Percentiles rank a stretch among this genome's conserved stretches.
phyloP scores from a whole-genome alignment of 2,113 vertebrate species.

The Epinephelus cyanopodus region DNA sequence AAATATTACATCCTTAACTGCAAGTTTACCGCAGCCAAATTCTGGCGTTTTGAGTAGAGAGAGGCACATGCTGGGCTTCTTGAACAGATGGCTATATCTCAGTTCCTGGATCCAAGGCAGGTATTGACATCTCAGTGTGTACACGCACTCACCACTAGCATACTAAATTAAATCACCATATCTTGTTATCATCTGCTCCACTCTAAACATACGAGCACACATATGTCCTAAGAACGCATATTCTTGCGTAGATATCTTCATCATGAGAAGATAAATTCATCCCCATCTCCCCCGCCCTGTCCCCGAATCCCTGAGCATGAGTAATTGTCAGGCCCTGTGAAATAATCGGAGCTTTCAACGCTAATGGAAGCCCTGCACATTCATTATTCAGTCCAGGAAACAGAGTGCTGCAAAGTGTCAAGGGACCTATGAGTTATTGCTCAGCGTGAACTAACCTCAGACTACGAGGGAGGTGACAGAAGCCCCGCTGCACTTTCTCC shows the following conservation, averaged over 20 bases:
- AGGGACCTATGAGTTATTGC: slow-evolving; percentile 79
- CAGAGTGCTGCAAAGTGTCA: slow-evolving; percentile 75
- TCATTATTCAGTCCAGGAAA: slow-evolving; percentile 83
- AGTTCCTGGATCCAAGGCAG: slow-evolving; percentile 44
- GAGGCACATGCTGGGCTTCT: slow-evolving; percentile 24
- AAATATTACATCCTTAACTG: slow-evolving; percentile 20
- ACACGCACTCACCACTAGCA: slow-evolving; percentile 21
- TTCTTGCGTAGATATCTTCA: slow-evolving; percentile 32
- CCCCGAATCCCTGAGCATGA: slow-evolving; percentile 64
- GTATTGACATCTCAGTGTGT: slow-evolving; percentile 43
- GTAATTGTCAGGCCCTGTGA: slow-evolving; percentile 78
- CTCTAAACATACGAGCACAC: neutral
- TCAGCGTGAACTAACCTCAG: slow-evolving; percentile 72
- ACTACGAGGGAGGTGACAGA: slow-evolving; percentile 60
- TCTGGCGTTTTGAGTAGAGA: neutral
- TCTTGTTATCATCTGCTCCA: neutral
- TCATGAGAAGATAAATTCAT: slow-evolving; percentile 47
- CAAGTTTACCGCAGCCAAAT: slow-evolving; percentile 13
- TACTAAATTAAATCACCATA: slow-evolving; percentile 8
- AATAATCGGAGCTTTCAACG: slow-evolving; percentile 82
- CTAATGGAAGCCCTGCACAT: slow-evolving; percentile 83
- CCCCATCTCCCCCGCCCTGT: slow-evolving; percentile 44
- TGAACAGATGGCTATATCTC: slow-evolving; percentile 53
- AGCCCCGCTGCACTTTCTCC: slow-evolving; percentile 59
- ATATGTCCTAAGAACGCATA: slow-evolving; percentile 10